Conservation (phyloP, 2,797 vertebrate genomes). For the Macroramphosus scolopax region DNA sequence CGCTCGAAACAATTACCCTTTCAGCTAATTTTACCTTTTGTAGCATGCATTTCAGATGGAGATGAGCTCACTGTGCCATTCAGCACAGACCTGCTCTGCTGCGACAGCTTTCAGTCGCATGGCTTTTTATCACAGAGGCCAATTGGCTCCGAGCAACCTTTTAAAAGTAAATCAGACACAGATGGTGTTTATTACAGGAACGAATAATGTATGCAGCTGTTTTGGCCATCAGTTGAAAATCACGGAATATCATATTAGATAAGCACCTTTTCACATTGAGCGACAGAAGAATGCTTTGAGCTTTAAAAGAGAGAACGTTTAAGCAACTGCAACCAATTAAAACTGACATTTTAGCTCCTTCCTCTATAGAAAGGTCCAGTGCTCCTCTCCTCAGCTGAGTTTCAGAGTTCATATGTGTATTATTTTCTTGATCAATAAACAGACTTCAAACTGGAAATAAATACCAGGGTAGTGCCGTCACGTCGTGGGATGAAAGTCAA, state of each 20-base stretch:
- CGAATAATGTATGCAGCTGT: too few species aligned
- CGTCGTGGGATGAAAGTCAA: too few species aligned
- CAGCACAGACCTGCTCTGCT: slow-evolving; percentile 36
- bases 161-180: too few species aligned
- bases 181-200: too few species aligned
- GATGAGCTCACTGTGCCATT: slow-evolving; percentile 59
- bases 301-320: slow-evolving; percentile 7
- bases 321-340: slow-evolving; percentile 5
- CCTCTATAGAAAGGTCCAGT: slow-evolving; percentile 12
- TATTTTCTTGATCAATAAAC: not conserved
- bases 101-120: too few species aligned
- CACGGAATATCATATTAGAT: too few species aligned
- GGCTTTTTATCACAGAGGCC: too few species aligned
- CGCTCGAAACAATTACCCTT: slow-evolving; percentile 51
- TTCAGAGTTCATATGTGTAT: not conserved
- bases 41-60: slow-evolving; percentile 61
- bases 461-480: too few species aligned
- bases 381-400: not conserved
- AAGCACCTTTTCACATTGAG: not conserved
- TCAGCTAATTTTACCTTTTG: slow-evolving; percentile 62
- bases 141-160: too few species aligned
- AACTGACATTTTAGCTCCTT: slow-evolving; percentile 2
- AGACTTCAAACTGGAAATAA: too few species aligned
- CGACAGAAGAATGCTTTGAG: too few species aligned
- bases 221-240: too few species aligned